A percentile compares a stretch with the other conserved stretches of the same genome.
Evolutionary conservation across 2,797 vertebrate species (phyloP).

Genomic region (Buphagus erythrorhynchus): DNA sequence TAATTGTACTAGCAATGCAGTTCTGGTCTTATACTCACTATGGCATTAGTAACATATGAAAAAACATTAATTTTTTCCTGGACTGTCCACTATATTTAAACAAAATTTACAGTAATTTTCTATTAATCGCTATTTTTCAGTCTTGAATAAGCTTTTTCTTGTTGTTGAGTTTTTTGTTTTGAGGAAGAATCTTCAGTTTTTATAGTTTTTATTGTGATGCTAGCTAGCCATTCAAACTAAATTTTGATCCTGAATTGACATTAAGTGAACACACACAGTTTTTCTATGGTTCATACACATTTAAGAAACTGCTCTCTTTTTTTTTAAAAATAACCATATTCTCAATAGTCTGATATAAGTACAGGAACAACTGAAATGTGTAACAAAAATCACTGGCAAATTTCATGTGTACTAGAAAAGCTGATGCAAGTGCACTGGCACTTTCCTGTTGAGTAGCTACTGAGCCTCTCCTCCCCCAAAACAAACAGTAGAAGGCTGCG

Average conservation of each 20-base stretch:
- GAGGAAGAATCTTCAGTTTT: neutral
- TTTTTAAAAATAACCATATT: neutral
- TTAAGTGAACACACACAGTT: neutral
- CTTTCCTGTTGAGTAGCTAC: constrained; percentile 1
- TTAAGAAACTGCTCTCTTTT: neutral
- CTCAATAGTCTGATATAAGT: neutral
- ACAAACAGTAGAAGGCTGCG: neutral
- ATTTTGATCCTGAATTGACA: neutral
- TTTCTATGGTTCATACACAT: neutral
- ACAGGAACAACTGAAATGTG: neutral
- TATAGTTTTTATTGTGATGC: neutral
- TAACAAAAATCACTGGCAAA: neutral
- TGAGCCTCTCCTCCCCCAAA: neutral
- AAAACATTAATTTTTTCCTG: neutral
- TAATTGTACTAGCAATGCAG: neutral
- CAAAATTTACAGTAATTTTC: neutral
- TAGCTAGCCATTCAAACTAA: neutral
- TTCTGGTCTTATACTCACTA: neutral
- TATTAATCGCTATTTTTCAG: neutral
- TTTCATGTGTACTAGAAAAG: neutral
- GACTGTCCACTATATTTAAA: neutral
- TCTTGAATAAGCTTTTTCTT: neutral
- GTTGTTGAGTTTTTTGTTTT: neutral
- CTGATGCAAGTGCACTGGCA: neutral
- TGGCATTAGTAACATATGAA: neutral